Evolutionary conservation across 1,140 invertebrate species (phyloP).

Genomic region (Caenorhabditis tropicalis): DNA sequence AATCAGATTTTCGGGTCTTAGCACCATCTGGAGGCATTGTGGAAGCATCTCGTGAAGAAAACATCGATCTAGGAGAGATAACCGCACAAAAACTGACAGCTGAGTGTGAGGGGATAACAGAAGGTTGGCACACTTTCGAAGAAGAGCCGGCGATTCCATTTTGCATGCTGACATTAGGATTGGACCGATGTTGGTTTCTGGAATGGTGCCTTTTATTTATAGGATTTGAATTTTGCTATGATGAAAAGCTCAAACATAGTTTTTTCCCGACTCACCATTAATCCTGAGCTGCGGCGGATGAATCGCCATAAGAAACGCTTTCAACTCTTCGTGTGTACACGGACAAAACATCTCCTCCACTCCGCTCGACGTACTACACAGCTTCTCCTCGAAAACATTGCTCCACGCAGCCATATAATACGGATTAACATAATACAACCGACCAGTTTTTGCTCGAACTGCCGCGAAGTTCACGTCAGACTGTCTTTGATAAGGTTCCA

Average conservation of each 20-base stretch:
- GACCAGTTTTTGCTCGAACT: conserved; percentile 68
- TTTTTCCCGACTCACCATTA: conserved; percentile 60
- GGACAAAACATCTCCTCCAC: conserved; percentile 70
- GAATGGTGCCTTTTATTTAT: neutral
- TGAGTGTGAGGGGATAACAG: conserved; percentile 66
- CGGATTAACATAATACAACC: conserved; percentile 69
- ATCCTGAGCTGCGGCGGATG: conserved; percentile 71
- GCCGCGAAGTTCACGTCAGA: conserved; percentile 69
- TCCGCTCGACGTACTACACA: conserved; percentile 31
- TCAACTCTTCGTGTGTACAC: conserved; percentile 70
- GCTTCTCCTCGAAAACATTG: conserved; percentile 66
- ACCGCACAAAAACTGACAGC: conserved; percentile 68
- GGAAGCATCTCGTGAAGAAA: conserved; percentile 69
- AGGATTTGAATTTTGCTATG: too few relatives aligned
- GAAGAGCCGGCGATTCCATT: conserved; percentile 70
- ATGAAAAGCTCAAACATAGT: conserved; percentile 17
- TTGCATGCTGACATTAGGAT: conserved; percentile 71
- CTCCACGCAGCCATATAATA: conserved; percentile 71
- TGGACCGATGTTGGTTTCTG: conserved; percentile 70
- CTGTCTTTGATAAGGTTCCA: conserved; percentile 67
- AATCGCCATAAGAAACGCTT: conserved; percentile 71
- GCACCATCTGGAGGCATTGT: conserved; percentile 67
- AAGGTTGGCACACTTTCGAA: conserved; percentile 67
- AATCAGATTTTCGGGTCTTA: conserved; percentile 65
- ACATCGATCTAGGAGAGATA: conserved; percentile 69